Conservation (phyloP, 2,113 vertebrate species). For the Psittacara wagleri region DNA sequence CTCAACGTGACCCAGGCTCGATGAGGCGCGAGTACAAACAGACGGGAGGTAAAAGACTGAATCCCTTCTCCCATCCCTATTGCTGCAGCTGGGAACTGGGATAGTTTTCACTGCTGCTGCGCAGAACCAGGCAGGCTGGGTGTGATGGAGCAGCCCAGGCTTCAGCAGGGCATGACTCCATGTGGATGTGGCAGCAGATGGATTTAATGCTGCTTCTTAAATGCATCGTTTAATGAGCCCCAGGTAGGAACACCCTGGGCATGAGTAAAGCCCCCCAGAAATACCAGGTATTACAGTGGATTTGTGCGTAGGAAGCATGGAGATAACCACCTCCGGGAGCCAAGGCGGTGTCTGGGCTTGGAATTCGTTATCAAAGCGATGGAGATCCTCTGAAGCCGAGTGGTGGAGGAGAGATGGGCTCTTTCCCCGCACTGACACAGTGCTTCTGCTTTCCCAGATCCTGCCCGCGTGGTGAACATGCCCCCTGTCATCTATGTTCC, state of each 20-base stretch:
- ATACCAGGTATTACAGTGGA: neutral
- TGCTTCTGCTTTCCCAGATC: conserved; percentile 74
- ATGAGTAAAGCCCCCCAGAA: neutral
- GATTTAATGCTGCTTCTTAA: neutral
- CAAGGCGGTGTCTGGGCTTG: neutral
- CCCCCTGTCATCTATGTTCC: conserved; percentile 95
- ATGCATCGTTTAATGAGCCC: neutral
- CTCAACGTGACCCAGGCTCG: neutral
- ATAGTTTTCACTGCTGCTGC: neutral
- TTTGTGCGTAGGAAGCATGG: neutral
- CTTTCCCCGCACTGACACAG: fast-evolving
- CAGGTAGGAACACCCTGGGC: neutral
- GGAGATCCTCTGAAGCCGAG: neutral
- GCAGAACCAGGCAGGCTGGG: neutral
- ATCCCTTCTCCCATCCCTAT: neutral
- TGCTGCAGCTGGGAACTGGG: neutral
- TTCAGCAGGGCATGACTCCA: neutral
- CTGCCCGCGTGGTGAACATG: conserved; percentile 98
- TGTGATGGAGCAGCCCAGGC: neutral
- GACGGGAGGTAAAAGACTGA: neutral
- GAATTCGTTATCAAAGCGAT: neutral
- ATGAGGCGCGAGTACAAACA: neutral
- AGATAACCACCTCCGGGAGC: neutral
- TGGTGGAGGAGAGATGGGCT: neutral
- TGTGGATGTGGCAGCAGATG: neutral